Base-by-base conservation (phyloP, 2,888 invertebrate genomes). In the Hypomecis atomaria region DNA sequence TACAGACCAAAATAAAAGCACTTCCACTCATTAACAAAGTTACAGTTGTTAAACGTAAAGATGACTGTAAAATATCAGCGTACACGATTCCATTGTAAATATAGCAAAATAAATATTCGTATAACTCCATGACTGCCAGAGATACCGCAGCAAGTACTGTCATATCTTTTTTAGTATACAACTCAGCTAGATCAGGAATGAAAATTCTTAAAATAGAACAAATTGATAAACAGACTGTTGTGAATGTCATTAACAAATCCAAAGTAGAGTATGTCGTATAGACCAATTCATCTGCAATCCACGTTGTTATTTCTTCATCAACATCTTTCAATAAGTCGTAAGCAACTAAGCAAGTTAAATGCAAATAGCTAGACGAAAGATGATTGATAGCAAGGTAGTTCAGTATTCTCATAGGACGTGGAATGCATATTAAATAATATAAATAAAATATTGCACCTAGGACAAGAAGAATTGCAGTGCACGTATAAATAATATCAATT, bases 81-180 rank as follows among this genome's bases (percentile, higher is more conserved):
- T 58, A 33, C 0, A 10, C 4, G n/a, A 4, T 10, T 0, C 7
- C 34, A n/a, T 40, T 7, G n/a, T 55, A 59, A 1, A 63, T 44
- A 9, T 6, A 34, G 13, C 6, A 54, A 7, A 63, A 58, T 5
- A 63, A 5, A 13, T 4, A 59, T 45, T 63, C 63, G 36, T 58
- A 63, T 0, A 49, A 4, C 44, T 63, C 63, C 40, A 55, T 42
- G 6, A 59, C 9, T 13, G 9, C 33, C 13, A 63, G 5, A 13
- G 38, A 59, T 23, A 58, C 7, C 8, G 49, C 8, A 10, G 63
- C 54, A 10, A 63, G 54, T n/a, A 50, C 2, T 0, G 34, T 9
- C 59, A 63, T 63, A 38, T 63, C 55, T 43, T 40, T 49, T 33
- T 55, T 59, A n/a, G 54, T 40, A 49, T 59, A 63, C 9, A 54